Evolutionary conservation across 2,797 vertebrate genomes (phyloP).

Genomic region (Falco peregrinus): DNA sequence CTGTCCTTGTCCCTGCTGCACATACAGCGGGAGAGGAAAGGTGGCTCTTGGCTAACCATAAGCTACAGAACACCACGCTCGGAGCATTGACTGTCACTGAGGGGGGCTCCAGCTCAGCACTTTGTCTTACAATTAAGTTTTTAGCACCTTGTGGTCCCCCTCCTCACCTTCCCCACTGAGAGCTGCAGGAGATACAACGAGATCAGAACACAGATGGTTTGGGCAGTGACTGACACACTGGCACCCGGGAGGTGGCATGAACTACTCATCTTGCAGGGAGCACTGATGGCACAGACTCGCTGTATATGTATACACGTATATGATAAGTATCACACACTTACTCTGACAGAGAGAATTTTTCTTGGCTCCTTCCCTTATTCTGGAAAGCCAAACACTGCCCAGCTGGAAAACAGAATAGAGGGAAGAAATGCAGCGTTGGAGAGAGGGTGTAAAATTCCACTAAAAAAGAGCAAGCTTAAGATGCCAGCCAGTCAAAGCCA

Average conservation of each 20-base stretch:
- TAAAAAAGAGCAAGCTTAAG: neutral
- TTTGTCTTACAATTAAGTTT: neutral
- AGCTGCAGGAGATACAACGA: accelerated
- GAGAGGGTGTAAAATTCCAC: neutral
- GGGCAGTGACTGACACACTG: neutral
- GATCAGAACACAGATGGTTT: neutral
- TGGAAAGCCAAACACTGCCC: slow-evolving; percentile 55
- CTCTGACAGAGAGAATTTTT: slow-evolving; percentile 54
- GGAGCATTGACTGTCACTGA: accelerated
- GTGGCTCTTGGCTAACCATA: neutral
- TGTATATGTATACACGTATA: accelerated
- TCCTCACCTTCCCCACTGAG: accelerated
- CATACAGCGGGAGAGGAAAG: neutral
- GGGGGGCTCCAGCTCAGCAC: neutral
- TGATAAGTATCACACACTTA: slow-evolving; percentile 33
- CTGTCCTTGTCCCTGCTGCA: neutral
- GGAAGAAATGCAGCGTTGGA: neutral
- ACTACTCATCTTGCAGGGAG: neutral
- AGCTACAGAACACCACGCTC: neutral
- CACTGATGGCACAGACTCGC: accelerated
- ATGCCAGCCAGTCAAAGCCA: neutral
- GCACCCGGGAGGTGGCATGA: neutral
- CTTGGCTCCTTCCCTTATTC: neutral
- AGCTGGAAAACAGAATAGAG: slow-evolving; percentile 56
- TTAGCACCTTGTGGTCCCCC: neutral